These are phyloP conservation scores for Cryptocephalus primarius DNA, from an alignment of 2,888 invertebrate species.

Conservation along the genomic window DNA sequence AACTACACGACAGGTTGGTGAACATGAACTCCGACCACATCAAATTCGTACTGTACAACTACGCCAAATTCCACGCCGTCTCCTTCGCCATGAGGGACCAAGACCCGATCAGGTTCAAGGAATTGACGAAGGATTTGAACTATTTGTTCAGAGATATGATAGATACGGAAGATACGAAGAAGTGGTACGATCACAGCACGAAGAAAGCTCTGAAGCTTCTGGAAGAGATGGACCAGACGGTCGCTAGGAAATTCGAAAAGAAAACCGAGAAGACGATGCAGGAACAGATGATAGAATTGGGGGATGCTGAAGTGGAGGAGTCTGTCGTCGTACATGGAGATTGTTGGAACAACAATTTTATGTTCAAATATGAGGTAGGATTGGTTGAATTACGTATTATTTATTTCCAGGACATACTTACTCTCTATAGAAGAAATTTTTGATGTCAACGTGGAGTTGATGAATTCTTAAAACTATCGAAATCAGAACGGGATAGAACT, in stretches of 20 bases:
- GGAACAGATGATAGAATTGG: slow-evolving; percentile 3
- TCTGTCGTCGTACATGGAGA: slow-evolving; percentile 21
- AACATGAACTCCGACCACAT: slow-evolving; percentile 12
- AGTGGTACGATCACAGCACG: slow-evolving; percentile 1
- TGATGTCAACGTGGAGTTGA: too few species aligned
- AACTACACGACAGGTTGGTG: slow-evolving; percentile 8
- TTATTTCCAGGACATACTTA: too few species aligned
- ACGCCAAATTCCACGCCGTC: slow-evolving; percentile 14
- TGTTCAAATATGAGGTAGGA: slow-evolving; percentile 23
- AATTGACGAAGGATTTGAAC: not conserved
- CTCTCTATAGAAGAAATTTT: too few species aligned
- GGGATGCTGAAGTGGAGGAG: slow-evolving; percentile 9
- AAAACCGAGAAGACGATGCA: slow-evolving; percentile 1
- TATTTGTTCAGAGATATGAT: not conserved
- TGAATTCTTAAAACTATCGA: too few species aligned
- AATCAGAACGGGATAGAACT: too few species aligned
- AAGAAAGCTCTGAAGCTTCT: not conserved
- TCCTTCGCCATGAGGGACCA: slow-evolving; percentile 14
- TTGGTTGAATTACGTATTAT: not conserved
- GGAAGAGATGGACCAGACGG: not conserved
- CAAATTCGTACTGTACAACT: slow-evolving; percentile 8
- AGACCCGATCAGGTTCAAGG: slow-evolving; percentile 5
- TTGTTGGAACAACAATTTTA: slow-evolving; percentile 26
- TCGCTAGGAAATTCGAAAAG: slow-evolving; percentile 1
- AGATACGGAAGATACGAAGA: not conserved